A percentile compares a stretch with the other conserved stretches of the same genome.
These are phyloP conservation scores for Bombus vancouverensis DNA, from an alignment of 1,140 invertebrate genomes.

Conservation along the genomic window DNA sequence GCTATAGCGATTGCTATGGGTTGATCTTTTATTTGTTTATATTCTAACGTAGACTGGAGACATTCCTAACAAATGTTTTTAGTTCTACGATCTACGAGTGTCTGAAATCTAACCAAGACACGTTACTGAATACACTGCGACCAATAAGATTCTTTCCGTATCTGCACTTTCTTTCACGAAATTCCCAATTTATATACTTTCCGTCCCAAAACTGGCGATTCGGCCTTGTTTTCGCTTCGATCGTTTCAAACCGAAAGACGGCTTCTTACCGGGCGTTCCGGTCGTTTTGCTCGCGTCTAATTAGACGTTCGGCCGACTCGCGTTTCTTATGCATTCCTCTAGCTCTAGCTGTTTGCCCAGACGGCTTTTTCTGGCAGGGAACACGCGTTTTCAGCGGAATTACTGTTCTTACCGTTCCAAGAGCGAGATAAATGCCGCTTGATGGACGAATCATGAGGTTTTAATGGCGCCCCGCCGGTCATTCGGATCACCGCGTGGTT, in stretches of 20 bases:
- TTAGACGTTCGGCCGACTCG: slow-evolving; percentile 17
- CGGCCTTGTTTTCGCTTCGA: background rate
- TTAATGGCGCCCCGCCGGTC: slow-evolving; percentile 44
- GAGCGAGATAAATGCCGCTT: slow-evolving; percentile 45
- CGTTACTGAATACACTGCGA: too few relatives aligned
- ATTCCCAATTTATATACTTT: background rate
- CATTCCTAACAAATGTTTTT: too few relatives aligned
- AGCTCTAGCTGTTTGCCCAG: slow-evolving; percentile 34
- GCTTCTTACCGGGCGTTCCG: background rate
- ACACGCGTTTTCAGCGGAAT: slow-evolving; percentile 37
- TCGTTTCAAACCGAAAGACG: background rate
- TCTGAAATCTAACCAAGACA: too few relatives aligned
- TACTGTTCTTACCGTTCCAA: slow-evolving; percentile 25
- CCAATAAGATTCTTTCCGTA: too few relatives aligned
- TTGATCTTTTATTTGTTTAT: too few relatives aligned
- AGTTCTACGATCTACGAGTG: too few relatives aligned
- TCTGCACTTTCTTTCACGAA: background rate
- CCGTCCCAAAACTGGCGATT: too few relatives aligned
- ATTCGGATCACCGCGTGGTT: slow-evolving; percentile 32
- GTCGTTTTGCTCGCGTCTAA: slow-evolving; percentile 6
- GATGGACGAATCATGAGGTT: slow-evolving; percentile 56
- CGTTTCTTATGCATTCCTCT: slow-evolving; percentile 16
- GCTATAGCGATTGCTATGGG: too few relatives aligned
- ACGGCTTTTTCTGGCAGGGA: slow-evolving; percentile 5
- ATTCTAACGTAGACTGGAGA: too few relatives aligned